phyloP scores from a whole-genome alignment of 2,113 vertebrate genomes.

The Galeopterus variegatus region DNA sequence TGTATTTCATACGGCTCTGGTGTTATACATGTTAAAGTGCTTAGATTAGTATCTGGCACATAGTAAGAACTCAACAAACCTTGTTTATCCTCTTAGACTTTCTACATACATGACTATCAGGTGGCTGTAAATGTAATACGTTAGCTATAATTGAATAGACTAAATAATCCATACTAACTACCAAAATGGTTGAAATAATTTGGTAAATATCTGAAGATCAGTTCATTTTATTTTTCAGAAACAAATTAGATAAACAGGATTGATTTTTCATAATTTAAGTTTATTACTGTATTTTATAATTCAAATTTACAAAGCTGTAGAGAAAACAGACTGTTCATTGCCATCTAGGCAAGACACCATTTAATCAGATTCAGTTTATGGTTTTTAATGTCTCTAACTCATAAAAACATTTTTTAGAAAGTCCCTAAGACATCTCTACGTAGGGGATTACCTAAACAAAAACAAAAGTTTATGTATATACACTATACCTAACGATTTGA shows the following conservation, averaged over 20 bases:
- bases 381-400: background rate
- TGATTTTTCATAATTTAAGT: background rate
- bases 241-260: background rate
- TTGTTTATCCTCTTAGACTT: background rate
- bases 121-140: background rate
- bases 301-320: background rate
- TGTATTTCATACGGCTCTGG: background rate
- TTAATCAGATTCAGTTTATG: background rate
- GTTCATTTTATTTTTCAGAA: background rate
- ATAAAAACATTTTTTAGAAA: background rate
- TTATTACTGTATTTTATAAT: slow-evolving; percentile 22
- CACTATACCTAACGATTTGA: background rate
- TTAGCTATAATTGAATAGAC: background rate
- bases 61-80: background rate
- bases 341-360: background rate
- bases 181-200: background rate
- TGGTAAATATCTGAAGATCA: background rate
- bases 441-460: background rate
- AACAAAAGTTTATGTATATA: background rate
- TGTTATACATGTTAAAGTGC: background rate
- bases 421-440: background rate
- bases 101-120: background rate
- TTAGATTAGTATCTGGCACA: background rate
- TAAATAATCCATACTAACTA: background rate
- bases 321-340: background rate